Base-by-base conservation (phyloP, 2,797 vertebrate genomes). In the Anguilla anguilla region DNA sequence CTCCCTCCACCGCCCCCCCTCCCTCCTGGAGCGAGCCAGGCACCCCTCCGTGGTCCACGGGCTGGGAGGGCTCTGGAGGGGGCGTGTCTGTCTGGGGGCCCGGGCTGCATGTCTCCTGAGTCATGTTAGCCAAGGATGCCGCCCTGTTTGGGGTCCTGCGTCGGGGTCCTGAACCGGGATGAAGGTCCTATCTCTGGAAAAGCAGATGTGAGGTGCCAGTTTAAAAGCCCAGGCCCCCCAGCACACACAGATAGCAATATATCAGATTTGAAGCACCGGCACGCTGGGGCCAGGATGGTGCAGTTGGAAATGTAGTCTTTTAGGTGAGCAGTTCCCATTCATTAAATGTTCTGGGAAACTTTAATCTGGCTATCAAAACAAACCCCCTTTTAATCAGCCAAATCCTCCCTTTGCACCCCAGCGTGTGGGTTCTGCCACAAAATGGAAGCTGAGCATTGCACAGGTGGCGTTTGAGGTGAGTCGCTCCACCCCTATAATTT, bases 51-150 rank as follows among this genome's bases (percentile, higher is more conserved):
- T 87, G 2, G 3, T 90, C 84, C 0, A 81, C 88, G 61, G 31
- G 43, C 28, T 86, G 93, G 90, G 92, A 93, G 89, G 49, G 86
- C 83, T 79, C 74, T 39, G 28, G 39, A 79, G 15, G 39, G 15
- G 72, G 72, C 4, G 85, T 88, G 83, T 92, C 59, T 88, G 94
- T 93, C 88, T 43, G 86, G 67, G 87, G 89, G 91, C 90, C 95
- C 94, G 92, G 88, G 90, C 92, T 91, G 93, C 95, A 96, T 94
- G 96, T 96, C 95, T 96, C 96, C 95, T 96, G 94, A 94, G 94
- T 96, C 96, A 97, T 97, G 95, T 90, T 95, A 94, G 86, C 93
- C 92, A 88, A 69, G n/a, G 13, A 39, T 15, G 5, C 11, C 0
- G 28, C 2, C 3, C 28, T 17, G 87, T 31, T 85, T 89, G 82